Conservation (phyloP, 2,888 invertebrate genomes). For the Helicoverpa assulta region DNA sequence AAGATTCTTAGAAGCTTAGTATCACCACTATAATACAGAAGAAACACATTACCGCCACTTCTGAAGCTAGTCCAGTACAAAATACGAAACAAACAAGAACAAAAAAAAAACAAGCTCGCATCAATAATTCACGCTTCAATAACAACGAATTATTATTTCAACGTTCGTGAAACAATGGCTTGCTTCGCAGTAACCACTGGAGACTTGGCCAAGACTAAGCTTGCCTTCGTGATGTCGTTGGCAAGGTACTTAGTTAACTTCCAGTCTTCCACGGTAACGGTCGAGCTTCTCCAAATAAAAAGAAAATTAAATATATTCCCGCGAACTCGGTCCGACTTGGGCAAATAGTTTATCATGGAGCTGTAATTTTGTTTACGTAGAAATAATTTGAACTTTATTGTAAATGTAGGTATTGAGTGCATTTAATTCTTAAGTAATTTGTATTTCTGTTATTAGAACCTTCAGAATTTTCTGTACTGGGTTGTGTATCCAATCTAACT, state of each 20-base stretch:
- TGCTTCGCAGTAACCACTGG: constrained; percentile 58
- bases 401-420: background rate
- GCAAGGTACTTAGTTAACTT: constrained; percentile 74
- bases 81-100: background rate
- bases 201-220: constrained; percentile 60
- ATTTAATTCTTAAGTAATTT: too few species aligned
- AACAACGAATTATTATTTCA: constrained; percentile 58
- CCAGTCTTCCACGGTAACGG: constrained; percentile 61
- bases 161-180: constrained; percentile 59
- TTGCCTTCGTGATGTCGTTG: constrained; percentile 65
- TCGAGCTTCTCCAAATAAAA: constrained; percentile 69
- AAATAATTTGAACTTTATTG: constrained; percentile 15
- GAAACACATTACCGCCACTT: background rate
- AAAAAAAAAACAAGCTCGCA: constrained; percentile 14
- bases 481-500: too few species aligned
- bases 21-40: background rate
- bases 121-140: constrained; percentile 55
- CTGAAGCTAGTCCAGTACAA: background rate
- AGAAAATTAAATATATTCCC: constrained; percentile 71
- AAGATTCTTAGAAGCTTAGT: background rate
- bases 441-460: too few species aligned
- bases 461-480: too few species aligned
- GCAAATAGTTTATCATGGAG: constrained; percentile 17
- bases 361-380: constrained; percentile 23
- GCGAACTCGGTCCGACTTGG: constrained; percentile 24